Base-by-base conservation (phyloP, 2,888 invertebrate genomes). In the Boloria selene region DNA sequence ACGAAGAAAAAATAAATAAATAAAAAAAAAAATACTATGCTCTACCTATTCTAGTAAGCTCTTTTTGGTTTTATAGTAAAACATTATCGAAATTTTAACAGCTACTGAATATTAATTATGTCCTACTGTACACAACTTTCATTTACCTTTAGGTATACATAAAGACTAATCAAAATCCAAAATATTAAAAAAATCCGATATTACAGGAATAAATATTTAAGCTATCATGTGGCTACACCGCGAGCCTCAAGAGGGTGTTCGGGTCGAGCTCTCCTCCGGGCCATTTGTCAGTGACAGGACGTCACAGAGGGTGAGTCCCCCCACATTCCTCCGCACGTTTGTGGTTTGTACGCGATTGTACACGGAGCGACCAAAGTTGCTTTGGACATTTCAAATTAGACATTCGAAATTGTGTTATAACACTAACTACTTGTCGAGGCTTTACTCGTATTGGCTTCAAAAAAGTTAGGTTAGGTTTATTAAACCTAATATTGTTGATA, bases 281-380 rank as follows among this genome's bases (percentile, higher is more conserved):
- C 90, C 90, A 91, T 91, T 91, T 91, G 91, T 91, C 91, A 90
- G 90, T 90, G 90, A 88, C 90, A 90, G 90, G 88, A 87, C 90
- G 87, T 86, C 87, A 85, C 83, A 79, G 77, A 72, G 72, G 75
- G 73, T 67, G 68, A 64, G 64, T 77, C 75, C 78, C 79, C 72
- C 78, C 79, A 76, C 77, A 78, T 77, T 85, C 85, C 84, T 75
- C 80, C 78, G 78, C 78, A 75, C 79, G 80, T 77, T 81, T 82
- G 85, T 77, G 84, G 83, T 82, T 78, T 84, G 84, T 81, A 80
- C 79, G 80, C 84, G 83, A 83, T 80, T 83, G 85, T 86, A 86
- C 85, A 75, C 80, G 81, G 79, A 83, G 65, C 65, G 60, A 56
- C 52, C 65, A 42, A 65, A 65, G 52, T 66, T 60, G 54, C 68